A percentile compares a stretch with the other conserved stretches of the same genome.
These are phyloP conservation scores for Lasioglossum lativentre DNA, from an alignment of 2,888 invertebrate genomes.

Conservation along the genomic window DNA sequence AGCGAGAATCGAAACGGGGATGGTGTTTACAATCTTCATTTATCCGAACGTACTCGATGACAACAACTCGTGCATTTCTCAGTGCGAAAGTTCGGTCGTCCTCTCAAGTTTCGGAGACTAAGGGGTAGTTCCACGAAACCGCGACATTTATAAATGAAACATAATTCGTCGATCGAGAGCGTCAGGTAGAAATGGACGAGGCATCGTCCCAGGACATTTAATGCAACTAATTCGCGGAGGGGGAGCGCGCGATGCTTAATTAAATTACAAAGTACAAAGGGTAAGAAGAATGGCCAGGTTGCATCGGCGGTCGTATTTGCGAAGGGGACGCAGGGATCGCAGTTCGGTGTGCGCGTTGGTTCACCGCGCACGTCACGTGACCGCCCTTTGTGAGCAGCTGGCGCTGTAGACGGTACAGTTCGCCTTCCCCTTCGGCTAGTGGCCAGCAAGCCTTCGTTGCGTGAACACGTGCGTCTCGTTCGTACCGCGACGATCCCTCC, in stretches of 20 bases:
- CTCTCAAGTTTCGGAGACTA: too few relatives aligned
- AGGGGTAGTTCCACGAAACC: background rate
- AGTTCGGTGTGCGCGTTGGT: constrained; percentile 30
- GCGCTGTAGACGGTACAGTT: constrained; percentile 59
- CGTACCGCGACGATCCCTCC: constrained; percentile 69
- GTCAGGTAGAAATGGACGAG: background rate
- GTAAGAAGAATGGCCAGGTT: background rate
- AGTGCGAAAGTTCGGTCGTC: too few relatives aligned
- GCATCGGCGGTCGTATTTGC: constrained; percentile 21
- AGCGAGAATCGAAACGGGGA: background rate
- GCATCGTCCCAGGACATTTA: background rate
- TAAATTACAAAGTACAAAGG: background rate
- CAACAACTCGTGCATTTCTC: too few relatives aligned
- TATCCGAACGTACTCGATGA: background rate
- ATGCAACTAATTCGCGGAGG: background rate
- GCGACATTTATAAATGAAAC: background rate
- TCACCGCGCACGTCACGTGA: constrained; percentile 65
- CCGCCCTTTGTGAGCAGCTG: constrained; percentile 65
- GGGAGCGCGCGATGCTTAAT: background rate
- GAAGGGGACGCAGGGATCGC: constrained; percentile 26
- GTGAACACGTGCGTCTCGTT: constrained; percentile 72
- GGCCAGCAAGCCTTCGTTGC: constrained; percentile 80
- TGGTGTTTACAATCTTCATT: background rate
- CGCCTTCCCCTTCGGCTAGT: constrained; percentile 67
- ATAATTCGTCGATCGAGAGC: background rate